phyloP scores from a whole-genome alignment of 2,797 vertebrate species.

The Australoheros facetus region DNA sequence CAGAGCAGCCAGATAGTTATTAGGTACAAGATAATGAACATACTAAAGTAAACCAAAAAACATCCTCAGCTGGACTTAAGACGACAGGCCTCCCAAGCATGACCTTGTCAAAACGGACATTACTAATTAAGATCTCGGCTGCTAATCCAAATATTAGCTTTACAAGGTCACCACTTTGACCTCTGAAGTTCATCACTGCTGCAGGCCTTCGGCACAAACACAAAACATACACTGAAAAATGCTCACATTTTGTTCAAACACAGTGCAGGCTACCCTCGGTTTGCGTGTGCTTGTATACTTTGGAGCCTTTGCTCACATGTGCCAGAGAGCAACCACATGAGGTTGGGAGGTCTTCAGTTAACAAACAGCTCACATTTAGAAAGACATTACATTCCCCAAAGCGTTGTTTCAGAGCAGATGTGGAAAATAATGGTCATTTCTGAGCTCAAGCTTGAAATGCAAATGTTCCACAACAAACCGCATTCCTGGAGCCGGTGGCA shows the following conservation, averaged over 20 bases:
- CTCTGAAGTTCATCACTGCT: conserved; percentile 39
- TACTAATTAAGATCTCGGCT: conserved; percentile 60
- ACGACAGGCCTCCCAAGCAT: conserved; percentile 29
- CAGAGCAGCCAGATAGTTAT: conserved; percentile 33
- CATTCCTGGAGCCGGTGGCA: conserved; percentile 53
- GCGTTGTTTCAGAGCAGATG: conserved; percentile 67
- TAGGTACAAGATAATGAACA: conserved; percentile 34
- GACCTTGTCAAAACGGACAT: conserved; percentile 35
- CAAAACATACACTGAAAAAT: conserved; percentile 4
- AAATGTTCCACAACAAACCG: conserved; percentile 71
- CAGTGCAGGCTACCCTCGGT: conserved; percentile 16
- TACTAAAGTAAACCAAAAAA: conserved; percentile 34
- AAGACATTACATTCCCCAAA: conserved; percentile 65
- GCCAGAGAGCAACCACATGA: conserved; percentile 68
- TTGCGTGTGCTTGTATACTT: conserved; percentile 68
- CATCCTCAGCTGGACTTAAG: not conserved
- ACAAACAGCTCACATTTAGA: conserved; percentile 70
- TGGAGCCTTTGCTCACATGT: conserved; percentile 54
- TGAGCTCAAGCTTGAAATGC: conserved; percentile 55
- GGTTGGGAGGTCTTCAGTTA: conserved; percentile 68
- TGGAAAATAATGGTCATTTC: conserved; percentile 74
- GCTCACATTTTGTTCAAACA: conserved; percentile 20
- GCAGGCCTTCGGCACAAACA: conserved; percentile 25
- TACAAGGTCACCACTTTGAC: conserved; percentile 58
- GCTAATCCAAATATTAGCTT: conserved; percentile 73